phyloP scores from a whole-genome alignment of 2,888 invertebrate genomes.

The Drosophila nigritarsus region DNA sequence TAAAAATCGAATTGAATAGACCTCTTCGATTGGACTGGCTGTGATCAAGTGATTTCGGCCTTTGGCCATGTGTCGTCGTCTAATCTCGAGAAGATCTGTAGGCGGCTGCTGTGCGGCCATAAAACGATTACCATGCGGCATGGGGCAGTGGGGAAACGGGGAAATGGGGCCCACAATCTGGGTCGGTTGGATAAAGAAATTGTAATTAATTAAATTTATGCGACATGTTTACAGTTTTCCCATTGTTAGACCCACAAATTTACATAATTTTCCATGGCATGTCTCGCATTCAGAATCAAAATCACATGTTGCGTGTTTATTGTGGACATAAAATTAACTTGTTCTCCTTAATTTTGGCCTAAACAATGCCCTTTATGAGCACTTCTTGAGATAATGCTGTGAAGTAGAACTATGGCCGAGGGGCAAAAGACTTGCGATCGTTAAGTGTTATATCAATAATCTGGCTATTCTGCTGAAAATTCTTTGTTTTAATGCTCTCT shows the following conservation, averaged over 20 bases:
- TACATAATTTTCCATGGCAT: slow-evolving; percentile 64
- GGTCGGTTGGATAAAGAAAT: slow-evolving; percentile 79
- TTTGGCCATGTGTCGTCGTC: slow-evolving; percentile 42
- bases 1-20: slow-evolving; percentile 57
- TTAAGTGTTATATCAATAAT: slow-evolving; percentile 39
- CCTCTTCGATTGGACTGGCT: slow-evolving; percentile 55
- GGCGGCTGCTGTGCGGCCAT: slow-evolving; percentile 76
- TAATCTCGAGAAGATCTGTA: slow-evolving; percentile 71
- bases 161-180: slow-evolving; percentile 39
- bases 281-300: slow-evolving; percentile 46
- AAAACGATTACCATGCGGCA: slow-evolving; percentile 62
- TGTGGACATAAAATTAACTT: slow-evolving; percentile 57
- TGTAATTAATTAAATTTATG: slow-evolving; percentile 80
- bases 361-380: slow-evolving; percentile 55
- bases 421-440: slow-evolving; percentile 4
- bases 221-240: slow-evolving; percentile 79
- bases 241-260: slow-evolving; percentile 64
- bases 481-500: neutral
- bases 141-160: slow-evolving; percentile 9
- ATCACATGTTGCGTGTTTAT: slow-evolving; percentile 70
- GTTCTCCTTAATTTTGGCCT: slow-evolving; percentile 41
- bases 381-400: slow-evolving; percentile 12
- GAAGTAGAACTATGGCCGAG: slow-evolving; percentile 2
- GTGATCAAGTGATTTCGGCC: slow-evolving; percentile 71
- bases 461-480: slow-evolving; percentile 3